Evolutionary conservation across 1,140 invertebrate genomes (phyloP), one percentile per base, ranked within the genome.

Genomic region (Pseudomyrmex gracilis): DNA sequence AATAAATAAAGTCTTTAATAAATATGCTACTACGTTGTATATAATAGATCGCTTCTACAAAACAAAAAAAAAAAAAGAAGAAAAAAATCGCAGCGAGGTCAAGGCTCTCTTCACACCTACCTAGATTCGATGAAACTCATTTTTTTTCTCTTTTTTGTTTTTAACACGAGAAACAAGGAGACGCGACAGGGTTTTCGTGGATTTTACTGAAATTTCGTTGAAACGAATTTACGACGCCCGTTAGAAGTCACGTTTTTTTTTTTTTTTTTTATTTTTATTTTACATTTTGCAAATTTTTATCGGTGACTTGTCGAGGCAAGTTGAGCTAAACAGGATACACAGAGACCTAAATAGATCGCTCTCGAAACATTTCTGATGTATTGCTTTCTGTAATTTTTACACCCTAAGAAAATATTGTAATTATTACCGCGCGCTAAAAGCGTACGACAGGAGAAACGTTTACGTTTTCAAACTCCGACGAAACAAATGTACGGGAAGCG

Each of bases 1-100:
- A 90, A 88, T 91, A 92, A 92, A 92, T 92, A 91, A 34, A 90
- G 86, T 92, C 86, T 90, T 92, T 88, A 92, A 92, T 92, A 92
- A 92, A 92, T 92, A 92, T 83, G 80, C 85, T 89, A 91, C 87
- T 89, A 91, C 66, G 89, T 90, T 7, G 34, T 34, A 34, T 34
- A 34, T 86, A 90, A 89, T 85, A 89, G 80, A 57, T 89, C 66
- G 64, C 73, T 82, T 85, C 85, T 89, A 89, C 53, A 80, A 85
- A 60, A 71, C 57, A 68, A 12, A 22, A 1, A 34, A 8, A 1
- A 47, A 45, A 67, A 43, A 1, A 20, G 2, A 1, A 47, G 22
- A 67, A 43, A 15, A 70, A 76, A 85, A 82, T 86, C 76, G 80
- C 83, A 76, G 86, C 83, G 83, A 87, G 78, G 84, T 83, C 53